Evolutionary conservation across 2,113 vertebrate genomes (phyloP).

Genomic region (Charina bottae): DNA sequence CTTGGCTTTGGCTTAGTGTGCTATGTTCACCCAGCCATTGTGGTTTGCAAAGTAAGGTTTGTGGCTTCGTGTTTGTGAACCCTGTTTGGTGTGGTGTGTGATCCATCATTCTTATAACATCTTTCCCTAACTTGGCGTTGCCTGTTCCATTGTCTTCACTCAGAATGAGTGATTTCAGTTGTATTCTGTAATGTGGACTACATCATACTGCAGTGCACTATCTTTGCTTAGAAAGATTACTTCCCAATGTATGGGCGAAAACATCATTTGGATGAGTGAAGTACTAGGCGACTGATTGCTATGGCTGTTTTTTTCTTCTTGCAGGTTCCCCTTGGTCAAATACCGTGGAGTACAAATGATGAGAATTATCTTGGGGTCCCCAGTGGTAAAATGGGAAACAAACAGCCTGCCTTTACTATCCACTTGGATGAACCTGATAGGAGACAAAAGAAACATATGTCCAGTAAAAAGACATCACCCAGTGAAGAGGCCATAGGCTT

Average conservation of each 20-base stretch:
- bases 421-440: constrained; percentile 88
- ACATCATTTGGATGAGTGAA: background rate
- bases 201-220: background rate
- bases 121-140: background rate
- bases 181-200: background rate
- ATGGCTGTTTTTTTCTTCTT: background rate
- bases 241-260: background rate
- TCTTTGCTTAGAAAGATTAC: background rate
- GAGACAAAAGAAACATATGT: constrained; percentile 61
- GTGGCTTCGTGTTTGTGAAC: background rate
- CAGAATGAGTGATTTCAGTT: background rate
- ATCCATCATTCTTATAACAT: background rate
- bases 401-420: constrained; percentile 78
- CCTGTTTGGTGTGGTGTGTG: background rate
- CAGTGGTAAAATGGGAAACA: constrained; percentile 70
- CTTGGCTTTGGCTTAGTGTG: background rate
- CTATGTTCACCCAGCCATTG: background rate
- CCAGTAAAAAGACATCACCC: constrained; percentile 42
- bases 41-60: background rate
- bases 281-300: background rate
- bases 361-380: constrained; percentile 70
- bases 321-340: constrained; percentile 67
- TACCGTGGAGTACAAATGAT: constrained; percentile 71
- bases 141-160: background rate
- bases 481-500: constrained; percentile 70